Evolutionary conservation across 1,140 invertebrate genomes (phyloP).

Genomic region (Nasonia vitripennis): DNA sequence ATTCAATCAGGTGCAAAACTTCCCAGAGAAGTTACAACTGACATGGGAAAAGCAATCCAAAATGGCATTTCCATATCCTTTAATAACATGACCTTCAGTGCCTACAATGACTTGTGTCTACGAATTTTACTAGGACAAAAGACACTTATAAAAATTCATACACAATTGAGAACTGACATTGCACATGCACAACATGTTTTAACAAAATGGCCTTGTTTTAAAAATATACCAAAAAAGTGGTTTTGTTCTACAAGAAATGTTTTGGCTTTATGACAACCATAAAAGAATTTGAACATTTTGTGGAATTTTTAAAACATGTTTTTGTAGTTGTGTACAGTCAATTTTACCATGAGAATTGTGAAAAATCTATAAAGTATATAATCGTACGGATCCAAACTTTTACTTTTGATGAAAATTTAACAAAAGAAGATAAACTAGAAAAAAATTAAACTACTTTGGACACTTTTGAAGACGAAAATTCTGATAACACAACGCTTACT

Average conservation of each 20-base stretch:
- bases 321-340: neutral
- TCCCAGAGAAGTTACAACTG: neutral
- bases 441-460: no score
- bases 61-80: slow-evolving; percentile 8
- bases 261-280: neutral
- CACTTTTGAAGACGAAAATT: neutral
- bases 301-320: neutral
- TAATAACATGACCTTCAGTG: neutral
- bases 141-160: neutral
- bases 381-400: neutral
- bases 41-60: slow-evolving; percentile 4
- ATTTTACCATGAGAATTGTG: neutral
- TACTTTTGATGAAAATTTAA: neutral
- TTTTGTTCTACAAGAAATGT: neutral
- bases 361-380: neutral
- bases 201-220: neutral
- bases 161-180: neutral
- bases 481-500: neutral
- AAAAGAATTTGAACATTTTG: neutral
- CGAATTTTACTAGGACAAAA: neutral
- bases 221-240: neutral
- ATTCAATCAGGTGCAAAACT: neutral
- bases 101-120: neutral
- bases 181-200: neutral
- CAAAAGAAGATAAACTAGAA: neutral